These are phyloP conservation scores for Melanotaenia trifasciata DNA, from an alignment of 2,797 vertebrate species.

Conservation along the genomic window DNA sequence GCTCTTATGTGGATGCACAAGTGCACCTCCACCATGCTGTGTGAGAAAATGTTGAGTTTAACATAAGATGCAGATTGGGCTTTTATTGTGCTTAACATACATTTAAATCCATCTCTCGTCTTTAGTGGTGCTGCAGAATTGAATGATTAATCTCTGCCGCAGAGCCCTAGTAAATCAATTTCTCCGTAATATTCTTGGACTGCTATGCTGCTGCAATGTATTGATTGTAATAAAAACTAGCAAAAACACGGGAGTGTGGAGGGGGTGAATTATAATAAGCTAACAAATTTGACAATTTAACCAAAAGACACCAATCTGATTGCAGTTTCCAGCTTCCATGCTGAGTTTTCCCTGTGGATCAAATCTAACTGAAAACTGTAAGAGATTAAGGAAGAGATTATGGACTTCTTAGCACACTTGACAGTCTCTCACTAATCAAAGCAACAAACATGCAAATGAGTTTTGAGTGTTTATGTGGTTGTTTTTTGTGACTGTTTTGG, in stretches of 20 bases:
- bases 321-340: not conserved
- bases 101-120: slow-evolving; percentile 41
- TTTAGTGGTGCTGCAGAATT: slow-evolving; percentile 28
- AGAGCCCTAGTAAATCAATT: slow-evolving; percentile 1
- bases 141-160: slow-evolving; percentile 31
- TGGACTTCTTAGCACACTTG: not conserved
- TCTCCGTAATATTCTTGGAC: not conserved
- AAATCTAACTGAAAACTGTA: not conserved
- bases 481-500: not conserved
- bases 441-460: not conserved
- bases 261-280: not conserved
- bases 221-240: slow-evolving; percentile 2
- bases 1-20: slow-evolving; percentile 37
- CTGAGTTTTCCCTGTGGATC: not conserved
- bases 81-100: slow-evolving; percentile 29
- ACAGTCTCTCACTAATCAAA: not conserved
- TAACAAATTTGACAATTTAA: not conserved
- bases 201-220: not conserved
- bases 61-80: slow-evolving; percentile 20
- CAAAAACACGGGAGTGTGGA: no score
- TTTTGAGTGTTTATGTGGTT: not conserved
- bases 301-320: slow-evolving; percentile 1
- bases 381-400: not conserved
- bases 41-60: slow-evolving; percentile 35
- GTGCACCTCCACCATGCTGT: slow-evolving; percentile 25